These are phyloP conservation scores for Atrichornis clamosus DNA, from an alignment of 2,113 vertebrate species.

Conservation along the genomic window DNA sequence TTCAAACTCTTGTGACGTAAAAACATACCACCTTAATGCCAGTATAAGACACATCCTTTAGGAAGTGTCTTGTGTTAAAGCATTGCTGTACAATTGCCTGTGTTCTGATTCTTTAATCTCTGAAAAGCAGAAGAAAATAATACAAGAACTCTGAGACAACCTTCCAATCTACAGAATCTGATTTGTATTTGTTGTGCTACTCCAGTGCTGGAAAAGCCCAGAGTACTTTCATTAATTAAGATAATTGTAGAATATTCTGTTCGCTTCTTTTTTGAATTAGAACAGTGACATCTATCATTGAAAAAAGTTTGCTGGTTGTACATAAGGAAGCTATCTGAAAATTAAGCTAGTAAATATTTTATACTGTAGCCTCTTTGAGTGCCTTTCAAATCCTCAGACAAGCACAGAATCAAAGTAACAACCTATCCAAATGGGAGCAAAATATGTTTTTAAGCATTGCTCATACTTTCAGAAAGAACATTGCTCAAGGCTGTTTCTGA, in stretches of 20 bases:
- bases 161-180: neutral
- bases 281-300: neutral
- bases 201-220: neutral
- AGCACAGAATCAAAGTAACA: slow-evolving; percentile 47
- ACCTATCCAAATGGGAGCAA: slow-evolving; percentile 37
- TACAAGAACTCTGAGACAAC: neutral
- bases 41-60: neutral
- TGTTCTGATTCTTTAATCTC: neutral
- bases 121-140: neutral
- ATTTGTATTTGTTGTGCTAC: neutral
- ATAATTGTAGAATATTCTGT: neutral
- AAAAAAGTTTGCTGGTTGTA: neutral
- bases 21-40: neutral
- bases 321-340: neutral
- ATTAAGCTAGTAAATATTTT: slow-evolving; percentile 33
- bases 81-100: neutral
- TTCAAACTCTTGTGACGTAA: neutral
- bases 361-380: neutral
- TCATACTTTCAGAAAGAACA: slow-evolving; percentile 24
- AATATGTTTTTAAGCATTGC: slow-evolving; percentile 23
- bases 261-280: neutral
- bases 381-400: slow-evolving; percentile 36
- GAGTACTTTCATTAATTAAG: neutral
- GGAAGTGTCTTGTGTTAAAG: neutral
- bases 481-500: slow-evolving; percentile 38